These are phyloP conservation scores for Spinus olivaceus DNA, from an alignment of 2,797 vertebrate genomes.

Conservation along the genomic window DNA sequence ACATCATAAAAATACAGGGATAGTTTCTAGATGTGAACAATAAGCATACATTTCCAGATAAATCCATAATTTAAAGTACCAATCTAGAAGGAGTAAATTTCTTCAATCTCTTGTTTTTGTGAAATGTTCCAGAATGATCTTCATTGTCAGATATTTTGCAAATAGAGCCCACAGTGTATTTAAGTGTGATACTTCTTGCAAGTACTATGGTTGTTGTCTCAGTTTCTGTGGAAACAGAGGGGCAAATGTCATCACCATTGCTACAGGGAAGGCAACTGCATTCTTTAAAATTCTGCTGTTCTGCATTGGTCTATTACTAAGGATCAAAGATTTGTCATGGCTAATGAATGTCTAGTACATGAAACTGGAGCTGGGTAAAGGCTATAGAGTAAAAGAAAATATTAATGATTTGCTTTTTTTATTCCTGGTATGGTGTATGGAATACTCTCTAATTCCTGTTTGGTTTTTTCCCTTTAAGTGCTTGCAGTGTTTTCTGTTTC, in stretches of 20 bases:
- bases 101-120: not conserved
- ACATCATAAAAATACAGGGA: not conserved
- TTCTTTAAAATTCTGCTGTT: not conserved
- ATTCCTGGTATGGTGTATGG: not conserved
- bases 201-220: not conserved
- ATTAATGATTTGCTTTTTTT: not conserved
- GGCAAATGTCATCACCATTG: not conserved
- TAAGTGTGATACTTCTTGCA: not conserved
- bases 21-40: not conserved
- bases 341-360: not conserved
- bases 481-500: not conserved
- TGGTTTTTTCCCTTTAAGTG: not conserved
- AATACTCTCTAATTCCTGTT: not conserved
- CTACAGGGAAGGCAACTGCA: not conserved
- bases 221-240: not conserved
- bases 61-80: not conserved
- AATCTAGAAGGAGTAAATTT: fast-evolving
- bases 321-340: not conserved
- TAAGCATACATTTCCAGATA: not conserved
- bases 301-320: not conserved
- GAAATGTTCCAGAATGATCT: not conserved
- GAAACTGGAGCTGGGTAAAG: not conserved
- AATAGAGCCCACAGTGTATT: not conserved
- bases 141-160: not conserved
- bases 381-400: not conserved